A percentile compares a stretch with the other conserved stretches of the same genome.
Evolutionary conservation across 2,797 vertebrate genomes (phyloP).

Genomic region (Cirrhinus molitorella): DNA sequence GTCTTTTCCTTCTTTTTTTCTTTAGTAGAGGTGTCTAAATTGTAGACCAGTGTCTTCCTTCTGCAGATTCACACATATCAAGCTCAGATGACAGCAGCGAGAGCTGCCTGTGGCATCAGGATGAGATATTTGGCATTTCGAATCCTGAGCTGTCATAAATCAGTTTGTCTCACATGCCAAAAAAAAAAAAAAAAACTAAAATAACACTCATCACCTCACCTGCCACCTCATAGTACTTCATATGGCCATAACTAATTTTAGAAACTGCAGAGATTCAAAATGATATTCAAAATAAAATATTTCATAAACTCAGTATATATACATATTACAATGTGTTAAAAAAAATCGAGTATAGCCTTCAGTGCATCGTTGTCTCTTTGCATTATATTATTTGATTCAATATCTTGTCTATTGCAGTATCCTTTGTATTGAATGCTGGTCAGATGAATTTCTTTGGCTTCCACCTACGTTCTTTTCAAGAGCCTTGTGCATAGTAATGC

Average conservation of each 20-base stretch:
- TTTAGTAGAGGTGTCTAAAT: constrained; percentile 4
- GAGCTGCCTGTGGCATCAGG: constrained; percentile 26
- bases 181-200: not conserved
- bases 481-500: not conserved
- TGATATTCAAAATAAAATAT: not conserved
- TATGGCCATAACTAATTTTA: not conserved
- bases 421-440: not conserved
- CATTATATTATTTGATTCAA: not conserved
- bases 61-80: constrained; percentile 26
- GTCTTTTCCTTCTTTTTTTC: not conserved
- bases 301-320: not conserved
- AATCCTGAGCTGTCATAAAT: constrained; percentile 42
- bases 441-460: constrained; percentile 14
- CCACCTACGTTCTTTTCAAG: not conserved
- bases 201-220: constrained; percentile 17
- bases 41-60: not conserved
- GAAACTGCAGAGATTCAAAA: not conserved
- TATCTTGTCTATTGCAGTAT: not conserved
- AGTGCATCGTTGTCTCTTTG: not conserved
- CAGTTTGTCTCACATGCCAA: constrained; percentile 26
- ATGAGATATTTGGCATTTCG: constrained; percentile 44
- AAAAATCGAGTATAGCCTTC: not conserved
- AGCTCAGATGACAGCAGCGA: constrained; percentile 15
- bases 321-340: no score
- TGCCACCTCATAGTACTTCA: constrained; percentile 12